Evolutionary conservation across 2,797 vertebrate genomes (phyloP).

Genomic region (Manis pentadactyla): DNA sequence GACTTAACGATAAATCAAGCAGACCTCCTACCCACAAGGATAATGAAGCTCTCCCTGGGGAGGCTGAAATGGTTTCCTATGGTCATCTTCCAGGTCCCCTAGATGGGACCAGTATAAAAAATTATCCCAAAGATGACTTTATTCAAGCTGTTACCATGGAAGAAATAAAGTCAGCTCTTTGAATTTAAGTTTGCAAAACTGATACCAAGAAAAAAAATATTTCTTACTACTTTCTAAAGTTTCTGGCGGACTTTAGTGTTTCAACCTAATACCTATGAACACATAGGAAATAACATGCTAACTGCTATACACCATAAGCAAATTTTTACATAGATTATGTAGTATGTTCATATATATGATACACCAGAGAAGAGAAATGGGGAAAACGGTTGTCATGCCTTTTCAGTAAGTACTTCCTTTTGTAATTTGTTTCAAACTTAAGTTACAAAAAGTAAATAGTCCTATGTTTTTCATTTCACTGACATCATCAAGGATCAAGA

Average conservation of each 20-base stretch:
- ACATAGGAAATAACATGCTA: not conserved
- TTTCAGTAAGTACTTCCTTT: not conserved
- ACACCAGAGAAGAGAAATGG: not conserved
- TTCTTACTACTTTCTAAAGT: constrained; percentile 43
- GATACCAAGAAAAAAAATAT: constrained; percentile 1
- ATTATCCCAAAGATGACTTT: constrained; percentile 36
- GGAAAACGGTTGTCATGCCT: no score
- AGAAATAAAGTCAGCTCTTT: constrained; percentile 63
- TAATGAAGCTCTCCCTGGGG: constrained; percentile 13
- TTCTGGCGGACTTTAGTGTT: constrained; percentile 52
- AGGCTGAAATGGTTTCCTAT: not conserved
- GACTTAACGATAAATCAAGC: constrained; percentile 71
- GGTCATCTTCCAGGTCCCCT: constrained; percentile 42
- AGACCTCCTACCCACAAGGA: constrained; percentile 33
- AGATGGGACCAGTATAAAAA: constrained; percentile 24
- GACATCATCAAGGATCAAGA: not conserved
- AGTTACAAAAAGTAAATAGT: constrained; percentile 21
- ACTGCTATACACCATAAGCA: constrained; percentile 36
- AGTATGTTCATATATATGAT: not conserved
- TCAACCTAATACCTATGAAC: not conserved
- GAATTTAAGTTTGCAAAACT: constrained; percentile 29
- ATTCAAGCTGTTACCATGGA: constrained; percentile 20
- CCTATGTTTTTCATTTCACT: not conserved
- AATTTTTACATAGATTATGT: not conserved
- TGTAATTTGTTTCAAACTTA: not conserved